Evolutionary conservation across 2,888 invertebrate genomes (phyloP), one percentile per base, ranked within the genome.

Genomic region (Callyntrura sp.): DNA sequence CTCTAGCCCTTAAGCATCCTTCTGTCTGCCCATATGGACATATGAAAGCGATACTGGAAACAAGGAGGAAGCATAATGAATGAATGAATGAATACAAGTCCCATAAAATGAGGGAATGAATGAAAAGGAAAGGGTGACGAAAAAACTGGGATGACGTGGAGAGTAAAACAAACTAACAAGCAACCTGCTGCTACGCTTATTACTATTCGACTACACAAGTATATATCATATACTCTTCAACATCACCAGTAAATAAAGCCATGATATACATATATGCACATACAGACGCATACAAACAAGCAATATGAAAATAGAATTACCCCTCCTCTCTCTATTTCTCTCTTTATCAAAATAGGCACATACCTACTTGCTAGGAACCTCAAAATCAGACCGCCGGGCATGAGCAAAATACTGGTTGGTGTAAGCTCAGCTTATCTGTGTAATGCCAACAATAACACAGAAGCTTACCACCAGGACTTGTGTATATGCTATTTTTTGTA

Each of bases 141-240:
- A 87, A 85, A 85, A 81, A 68, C 70, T 87, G 12, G 70, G 70
- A 73, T 73, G 70, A 62, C 65, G 62, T 83, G 55, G 60, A 89
- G 84, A 89, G 89, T 84, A 85, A 89, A 89, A 89, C 85, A 89
- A 89, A 89, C 89, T 83, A 88, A 88, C 88, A 84, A 89, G 85
- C 78, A 89, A 89, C 89, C 89, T 89, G 89, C 89, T 84, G 76
- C 68, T 84, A 83, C 57, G 35, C 55, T 85, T 76, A 84, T 88
- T 88, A 62, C 28, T 23, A 20, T 62, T 65, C 20, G 12, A 14
- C 55, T 20, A 60, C 20, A 20, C 11, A n/a, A n/a, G 11, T 20
- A 6, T 5, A 20, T 8, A 60, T 20, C 55, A 60, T 60, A 60
- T 60, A 60, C n/a, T 20, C 20, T 20, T 55, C 2, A 55, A 12